These are phyloP conservation scores for Dendronephthya gigantea DNA, from an alignment of 64 coral and sea anemone genomes.

Conservation along the genomic window DNA sequence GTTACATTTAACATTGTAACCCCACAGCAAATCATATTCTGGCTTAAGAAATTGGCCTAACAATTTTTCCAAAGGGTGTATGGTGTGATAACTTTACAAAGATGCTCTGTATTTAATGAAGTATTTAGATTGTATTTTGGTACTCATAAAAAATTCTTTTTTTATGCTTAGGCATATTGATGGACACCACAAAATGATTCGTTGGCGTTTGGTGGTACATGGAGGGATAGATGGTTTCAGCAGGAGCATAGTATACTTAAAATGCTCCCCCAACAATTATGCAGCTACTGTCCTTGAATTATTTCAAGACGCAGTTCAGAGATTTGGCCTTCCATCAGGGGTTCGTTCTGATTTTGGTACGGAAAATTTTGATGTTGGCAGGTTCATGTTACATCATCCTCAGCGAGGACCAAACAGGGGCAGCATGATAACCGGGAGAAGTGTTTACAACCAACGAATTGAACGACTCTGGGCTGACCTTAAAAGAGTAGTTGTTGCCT, in stretches of 20 bases:
- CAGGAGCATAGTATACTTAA: too few species aligned
- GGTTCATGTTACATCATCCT: background rate
- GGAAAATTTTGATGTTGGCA: constrained; percentile 35
- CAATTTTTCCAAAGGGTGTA: too few species aligned
- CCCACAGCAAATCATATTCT: background rate
- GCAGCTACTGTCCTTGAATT: background rate
- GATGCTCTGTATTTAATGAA: background rate
- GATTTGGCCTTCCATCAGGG: constrained; percentile 11
- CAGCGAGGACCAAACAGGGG: background rate
- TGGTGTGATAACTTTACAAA: background rate
- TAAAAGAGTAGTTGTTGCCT: background rate
- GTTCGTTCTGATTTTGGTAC: constrained; percentile 12
- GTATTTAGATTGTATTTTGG: too few species aligned
- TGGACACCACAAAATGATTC: background rate
- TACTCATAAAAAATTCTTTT: background rate
- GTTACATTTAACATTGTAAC: background rate
- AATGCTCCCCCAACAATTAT: background rate
- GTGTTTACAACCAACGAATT: constrained; percentile 5
- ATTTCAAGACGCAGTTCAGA: background rate
- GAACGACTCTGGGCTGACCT: background rate
- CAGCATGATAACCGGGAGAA: background rate
- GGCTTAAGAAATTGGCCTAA: background rate
- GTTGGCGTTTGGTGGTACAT: background rate
- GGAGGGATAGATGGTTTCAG: too few species aligned
- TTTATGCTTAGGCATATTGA: background rate